Percentiles rank a stretch among this genome's conserved stretches.
Evolutionary conservation across 2,797 vertebrate species (phyloP).

Genomic region (Zenarchopterus dispar): DNA sequence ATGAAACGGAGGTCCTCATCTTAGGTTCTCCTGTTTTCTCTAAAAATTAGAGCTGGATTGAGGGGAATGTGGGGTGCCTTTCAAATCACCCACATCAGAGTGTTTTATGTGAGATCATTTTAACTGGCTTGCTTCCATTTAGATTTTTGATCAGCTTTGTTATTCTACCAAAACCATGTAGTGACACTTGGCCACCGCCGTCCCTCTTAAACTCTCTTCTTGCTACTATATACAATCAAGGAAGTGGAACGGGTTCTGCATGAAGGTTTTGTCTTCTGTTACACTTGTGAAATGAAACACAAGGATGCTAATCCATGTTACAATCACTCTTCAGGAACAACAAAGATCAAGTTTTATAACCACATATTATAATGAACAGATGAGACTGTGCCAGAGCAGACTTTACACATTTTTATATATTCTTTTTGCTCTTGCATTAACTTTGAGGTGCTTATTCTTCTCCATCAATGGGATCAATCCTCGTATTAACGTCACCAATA

Average conservation of each 20-base stretch:
- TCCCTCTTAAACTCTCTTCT: conserved; percentile 15
- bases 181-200: conserved; percentile 19
- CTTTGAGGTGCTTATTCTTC: conserved; percentile 70
- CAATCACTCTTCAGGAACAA: conserved; percentile 49
- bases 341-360: conserved; percentile 50
- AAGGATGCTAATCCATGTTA: conserved; percentile 32
- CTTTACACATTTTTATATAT: conserved; percentile 46
- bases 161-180: conserved; percentile 7
- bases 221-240: neutral
- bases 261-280: conserved; percentile 55
- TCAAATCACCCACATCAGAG: neutral
- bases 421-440: conserved; percentile 66
- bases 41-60: neutral
- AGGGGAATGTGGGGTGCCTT: too few relatives aligned
- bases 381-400: conserved; percentile 51
- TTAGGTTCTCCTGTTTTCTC: conserved; percentile 4
- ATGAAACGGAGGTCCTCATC: too few relatives aligned
- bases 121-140: conserved; percentile 10
- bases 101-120: conserved; percentile 8
- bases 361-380: conserved; percentile 55
- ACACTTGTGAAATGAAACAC: conserved; percentile 7
- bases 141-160: conserved; percentile 1
- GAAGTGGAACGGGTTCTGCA: conserved; percentile 46
- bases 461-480: conserved; percentile 42
- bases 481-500: conserved; percentile 30